phyloP scores from a whole-genome alignment of 2,888 invertebrate species.

The Rotaria magnacalcarata region DNA sequence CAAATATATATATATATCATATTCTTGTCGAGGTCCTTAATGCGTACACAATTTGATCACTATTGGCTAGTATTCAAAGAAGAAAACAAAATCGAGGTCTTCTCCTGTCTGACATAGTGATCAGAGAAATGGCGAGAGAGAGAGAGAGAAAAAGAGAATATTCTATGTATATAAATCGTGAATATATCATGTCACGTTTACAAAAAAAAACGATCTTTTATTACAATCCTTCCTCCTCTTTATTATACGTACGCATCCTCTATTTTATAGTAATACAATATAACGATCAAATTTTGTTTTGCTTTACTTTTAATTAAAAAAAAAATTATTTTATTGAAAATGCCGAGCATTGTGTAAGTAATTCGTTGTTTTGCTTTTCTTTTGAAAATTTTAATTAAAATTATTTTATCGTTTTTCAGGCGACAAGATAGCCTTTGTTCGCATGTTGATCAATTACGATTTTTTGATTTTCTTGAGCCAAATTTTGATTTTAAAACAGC shows the following conservation, averaged over 20 bases:
- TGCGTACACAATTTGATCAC: too few species aligned
- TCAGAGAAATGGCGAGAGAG: not conserved
- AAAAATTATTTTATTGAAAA: not conserved
- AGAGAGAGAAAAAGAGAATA: slow-evolving; percentile 1
- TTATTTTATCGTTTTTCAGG: not conserved
- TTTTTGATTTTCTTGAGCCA: slow-evolving; percentile 11
- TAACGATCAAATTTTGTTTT: not conserved
- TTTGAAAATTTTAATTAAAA: too few species aligned
- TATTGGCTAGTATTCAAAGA: not conserved
- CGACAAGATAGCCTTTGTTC: slow-evolving; percentile 18
- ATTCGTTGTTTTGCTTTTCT: not conserved
- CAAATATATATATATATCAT: too few species aligned
- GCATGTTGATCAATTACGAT: slow-evolving; percentile 22
- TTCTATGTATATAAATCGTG: not conserved
- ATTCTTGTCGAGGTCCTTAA: too few species aligned
- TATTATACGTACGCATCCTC: not conserved
- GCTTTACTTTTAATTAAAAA: not conserved
- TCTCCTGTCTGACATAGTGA: not conserved
- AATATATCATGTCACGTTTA: not conserved
- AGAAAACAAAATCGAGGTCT: not conserved
- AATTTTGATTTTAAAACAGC: slow-evolving; percentile 12
- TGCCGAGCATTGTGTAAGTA: slow-evolving; percentile 14
- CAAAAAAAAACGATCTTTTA: not conserved
- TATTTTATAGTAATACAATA: not conserved
- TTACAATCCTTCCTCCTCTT: not conserved